Evolutionary conservation across 2,888 invertebrate species (phyloP).

Genomic region (Crematogaster levior): DNA sequence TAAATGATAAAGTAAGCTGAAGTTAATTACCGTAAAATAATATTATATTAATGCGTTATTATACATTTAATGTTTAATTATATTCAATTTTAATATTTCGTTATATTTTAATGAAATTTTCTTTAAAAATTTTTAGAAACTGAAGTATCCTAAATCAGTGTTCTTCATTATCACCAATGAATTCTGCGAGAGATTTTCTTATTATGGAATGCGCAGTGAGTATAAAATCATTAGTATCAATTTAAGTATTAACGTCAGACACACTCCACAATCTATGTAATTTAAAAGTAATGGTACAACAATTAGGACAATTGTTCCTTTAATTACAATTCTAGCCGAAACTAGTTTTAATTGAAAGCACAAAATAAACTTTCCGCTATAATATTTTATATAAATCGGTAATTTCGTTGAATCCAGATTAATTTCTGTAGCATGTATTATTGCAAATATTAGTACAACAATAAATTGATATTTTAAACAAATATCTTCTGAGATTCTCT

Average conservation of each 20-base stretch:
- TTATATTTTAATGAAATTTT: not conserved
- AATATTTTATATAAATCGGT: not conserved
- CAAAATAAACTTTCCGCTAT: not conserved
- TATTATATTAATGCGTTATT: not conserved
- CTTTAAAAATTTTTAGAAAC: constrained; percentile 86
- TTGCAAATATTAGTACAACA: not conserved
- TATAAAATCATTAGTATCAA: constrained; percentile 67
- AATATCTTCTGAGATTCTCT: not conserved
- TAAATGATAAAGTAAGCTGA: not conserved
- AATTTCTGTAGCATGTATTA: not conserved
- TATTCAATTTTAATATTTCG: not conserved
- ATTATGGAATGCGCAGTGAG: constrained; percentile 98
- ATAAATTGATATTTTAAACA: not conserved
- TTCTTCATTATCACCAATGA: constrained; percentile 98
- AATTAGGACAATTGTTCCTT: constrained; percentile 19
- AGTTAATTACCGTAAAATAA: not conserved
- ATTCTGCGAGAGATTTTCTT: constrained; percentile 98
- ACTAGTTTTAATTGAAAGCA: not conserved
- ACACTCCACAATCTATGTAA: not conserved
- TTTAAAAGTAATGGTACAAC: not conserved
- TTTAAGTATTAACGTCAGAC: not conserved
- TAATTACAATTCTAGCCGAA: not conserved
- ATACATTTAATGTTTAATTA: not conserved
- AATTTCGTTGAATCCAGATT: not conserved
- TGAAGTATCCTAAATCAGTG: constrained; percentile 94